Conservation (phyloP, 2,113 vertebrate genomes). For the Gyps fulvus region DNA sequence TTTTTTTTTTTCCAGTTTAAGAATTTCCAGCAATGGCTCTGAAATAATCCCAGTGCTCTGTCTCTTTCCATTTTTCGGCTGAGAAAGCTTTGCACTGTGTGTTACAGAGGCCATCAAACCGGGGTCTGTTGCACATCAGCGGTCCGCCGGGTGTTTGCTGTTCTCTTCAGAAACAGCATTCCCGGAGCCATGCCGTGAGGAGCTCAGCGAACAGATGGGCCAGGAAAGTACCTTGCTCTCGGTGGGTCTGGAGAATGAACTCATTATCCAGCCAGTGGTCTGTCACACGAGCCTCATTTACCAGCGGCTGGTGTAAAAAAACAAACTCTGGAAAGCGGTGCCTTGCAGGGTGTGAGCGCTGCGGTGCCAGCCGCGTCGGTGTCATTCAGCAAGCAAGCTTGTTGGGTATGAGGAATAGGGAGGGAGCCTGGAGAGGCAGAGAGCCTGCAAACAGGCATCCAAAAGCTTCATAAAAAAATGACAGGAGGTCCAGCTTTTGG, state of each 20-base stretch:
- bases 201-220: background rate
- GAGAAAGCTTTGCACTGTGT: background rate
- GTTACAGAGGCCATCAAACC: background rate
- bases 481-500: background rate
- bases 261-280: conserved; percentile 35
- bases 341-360: background rate
- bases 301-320: background rate
- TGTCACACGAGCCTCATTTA: background rate
- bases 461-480: background rate
- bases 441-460: background rate
- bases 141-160: background rate
- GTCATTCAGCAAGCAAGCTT: background rate
- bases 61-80: background rate
- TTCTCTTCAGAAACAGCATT: background rate
- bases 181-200: background rate
- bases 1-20: background rate
- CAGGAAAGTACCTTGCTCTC: background rate
- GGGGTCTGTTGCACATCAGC: background rate
- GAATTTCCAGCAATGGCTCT: background rate
- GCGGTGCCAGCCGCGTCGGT: rapidly evolving
- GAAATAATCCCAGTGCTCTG: background rate
- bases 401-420: background rate
- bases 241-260: background rate
- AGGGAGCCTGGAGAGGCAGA: background rate
- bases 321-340: background rate